phyloP scores from a whole-genome alignment of 2,888 invertebrate genomes.

The Cepaea hortensis region DNA sequence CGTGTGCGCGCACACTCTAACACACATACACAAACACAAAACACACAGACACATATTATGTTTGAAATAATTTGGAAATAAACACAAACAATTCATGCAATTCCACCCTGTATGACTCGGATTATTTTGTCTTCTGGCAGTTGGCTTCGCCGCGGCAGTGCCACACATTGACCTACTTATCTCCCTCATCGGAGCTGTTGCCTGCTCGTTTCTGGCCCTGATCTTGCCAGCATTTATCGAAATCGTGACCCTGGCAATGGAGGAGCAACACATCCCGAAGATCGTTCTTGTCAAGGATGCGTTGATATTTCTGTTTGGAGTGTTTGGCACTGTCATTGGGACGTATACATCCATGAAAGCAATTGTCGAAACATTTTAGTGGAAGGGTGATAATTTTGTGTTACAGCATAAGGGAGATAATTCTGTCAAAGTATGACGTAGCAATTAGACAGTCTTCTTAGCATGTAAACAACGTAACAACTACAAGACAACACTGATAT shows the following conservation, averaged over 20 bases:
- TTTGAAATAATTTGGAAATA: no score
- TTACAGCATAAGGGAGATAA: no score
- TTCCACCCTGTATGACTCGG: no score
- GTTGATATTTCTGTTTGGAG: conserved; percentile 85
- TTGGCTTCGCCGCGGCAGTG: conserved; percentile 66
- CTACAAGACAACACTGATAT: no score
- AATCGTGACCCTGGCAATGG: conserved; percentile 59
- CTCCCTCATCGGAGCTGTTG: conserved; percentile 74
- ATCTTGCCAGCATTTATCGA: conserved; percentile 75
- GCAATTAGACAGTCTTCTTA: no score
- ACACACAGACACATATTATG: no score
- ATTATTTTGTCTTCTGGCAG: conserved; percentile 53
- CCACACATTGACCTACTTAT: conserved; percentile 75
- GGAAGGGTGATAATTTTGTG: no score
- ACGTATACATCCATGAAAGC: conserved; percentile 76
- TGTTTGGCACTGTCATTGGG: conserved; percentile 88
- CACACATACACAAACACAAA: neutral
- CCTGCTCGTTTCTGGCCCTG: conserved; percentile 73
- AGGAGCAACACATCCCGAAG: conserved; percentile 8
- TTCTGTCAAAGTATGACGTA: no score
- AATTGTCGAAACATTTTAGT: conserved; percentile 51
- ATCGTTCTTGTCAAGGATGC: conserved; percentile 84
- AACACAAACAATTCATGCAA: no score
- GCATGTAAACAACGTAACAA: no score
- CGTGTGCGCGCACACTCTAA: neutral